Percentiles rank a stretch among this genome's conserved stretches.
Evolutionary conservation across 2,113 vertebrate genomes (phyloP).

Genomic region (Rattus norvegicus): GRCr8 NC_086026.1:49906001-49906500

Average conservation of each 20-base stretch:
- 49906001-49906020: no score
- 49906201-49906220: neutral
- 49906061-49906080: neutral
- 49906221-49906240: neutral
- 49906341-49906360: neutral
- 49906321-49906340: neutral
- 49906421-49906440: neutral
- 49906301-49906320: neutral
- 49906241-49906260: neutral
- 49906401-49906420: neutral
- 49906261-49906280: neutral
- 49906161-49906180: neutral
- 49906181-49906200: neutral
- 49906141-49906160: neutral
- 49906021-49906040: no score
- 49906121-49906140: neutral
- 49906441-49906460: neutral
- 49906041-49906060: no score
- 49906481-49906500: no score
- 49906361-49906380: neutral
- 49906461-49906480: no score
- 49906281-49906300: conserved; percentile 9
- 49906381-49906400: neutral
- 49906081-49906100: neutral
- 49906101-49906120: no score